Base-by-base conservation (phyloP, 2,113 vertebrate genomes). In the Etia nguti region DNA sequence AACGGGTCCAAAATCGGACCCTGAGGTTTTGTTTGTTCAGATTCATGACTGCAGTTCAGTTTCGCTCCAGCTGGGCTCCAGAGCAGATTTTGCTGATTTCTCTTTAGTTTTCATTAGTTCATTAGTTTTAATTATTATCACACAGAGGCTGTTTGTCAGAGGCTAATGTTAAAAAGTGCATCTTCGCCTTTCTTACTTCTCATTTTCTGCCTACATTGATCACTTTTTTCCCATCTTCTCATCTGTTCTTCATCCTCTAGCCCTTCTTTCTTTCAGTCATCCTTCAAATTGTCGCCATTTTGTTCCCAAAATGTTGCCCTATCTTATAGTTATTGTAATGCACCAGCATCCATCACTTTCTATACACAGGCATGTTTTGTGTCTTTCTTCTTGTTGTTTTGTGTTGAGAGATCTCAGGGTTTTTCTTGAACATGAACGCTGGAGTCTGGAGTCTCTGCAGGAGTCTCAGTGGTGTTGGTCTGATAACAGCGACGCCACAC, bases 331-430 rank as follows among this genome's bases (percentile, higher is more conserved):
- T 41, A 26, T 15, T 57, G 22, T 15, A 57, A 29, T 16, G 26
- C 26, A 18, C 4, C 57, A 15, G 16, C 31, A 16, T 43, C 36
- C 12, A 0, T 43, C 65, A 6, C 4, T 43, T 10, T 7, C 36
- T 12, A 24, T 5, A 24, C 36, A 70, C n/a, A 0, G 7, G n/a
- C n/a, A 13, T 24, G n/a, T 70, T 0, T 22, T 24, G 20, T 20
- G 8, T 12, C 65, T 70, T 8, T n/a, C 10, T 43, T 70, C 4
- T 43, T 24, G 3, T 10, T 43, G 12, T 43, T 43, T 70, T 15
- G 62, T 0, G 11, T 43, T 41, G 12, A 70, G 36, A 43, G 0
- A 4, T 16, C 8, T 73, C 1, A 3, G 46, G 41, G n/a, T n/a
- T 65, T 38, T 8, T 22, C 60, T 38, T 65, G 20, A 3, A 22